Conservation (phyloP, 2,113 vertebrate genomes). For the Rhineura floridana region DNA sequence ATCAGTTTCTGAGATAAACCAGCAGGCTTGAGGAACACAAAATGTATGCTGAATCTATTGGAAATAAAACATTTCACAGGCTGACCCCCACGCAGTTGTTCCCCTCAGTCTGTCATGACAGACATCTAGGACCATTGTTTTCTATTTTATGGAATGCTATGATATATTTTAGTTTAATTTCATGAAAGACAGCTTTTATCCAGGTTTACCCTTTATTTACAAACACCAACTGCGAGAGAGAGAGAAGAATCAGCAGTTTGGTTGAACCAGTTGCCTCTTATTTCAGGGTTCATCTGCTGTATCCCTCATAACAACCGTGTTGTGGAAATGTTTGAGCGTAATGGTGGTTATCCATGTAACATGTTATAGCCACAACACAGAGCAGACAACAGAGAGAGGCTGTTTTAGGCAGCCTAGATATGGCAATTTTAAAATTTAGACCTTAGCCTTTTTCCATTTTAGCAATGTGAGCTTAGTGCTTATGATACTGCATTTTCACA, state of each 20-base stretch:
- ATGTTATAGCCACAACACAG: no score
- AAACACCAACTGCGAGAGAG: neutral
- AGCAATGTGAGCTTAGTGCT: conserved; percentile 59
- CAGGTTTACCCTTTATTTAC: neutral
- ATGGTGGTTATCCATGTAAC: neutral
- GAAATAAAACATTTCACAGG: neutral
- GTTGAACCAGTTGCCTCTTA: neutral
- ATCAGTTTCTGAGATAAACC: neutral
- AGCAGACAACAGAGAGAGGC: neutral
- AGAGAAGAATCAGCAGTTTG: neutral
- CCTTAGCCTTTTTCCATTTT: conserved; percentile 15
- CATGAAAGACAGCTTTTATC: neutral
- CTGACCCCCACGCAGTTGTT: neutral
- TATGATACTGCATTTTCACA: conserved; percentile 63
- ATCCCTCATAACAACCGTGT: neutral
- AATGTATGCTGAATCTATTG: neutral
- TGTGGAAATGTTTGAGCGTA: no score
- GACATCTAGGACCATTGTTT: conserved; percentile 17
- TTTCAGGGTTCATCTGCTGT: neutral
- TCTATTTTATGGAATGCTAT: neutral
- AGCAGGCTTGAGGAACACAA: neutral
- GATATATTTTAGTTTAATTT: neutral
- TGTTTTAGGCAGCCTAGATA: neutral
- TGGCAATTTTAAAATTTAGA: neutral
- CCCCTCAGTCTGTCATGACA: neutral